phyloP scores from a whole-genome alignment of 1,140 invertebrate species.

The Metaphire vulgaris region DNA sequence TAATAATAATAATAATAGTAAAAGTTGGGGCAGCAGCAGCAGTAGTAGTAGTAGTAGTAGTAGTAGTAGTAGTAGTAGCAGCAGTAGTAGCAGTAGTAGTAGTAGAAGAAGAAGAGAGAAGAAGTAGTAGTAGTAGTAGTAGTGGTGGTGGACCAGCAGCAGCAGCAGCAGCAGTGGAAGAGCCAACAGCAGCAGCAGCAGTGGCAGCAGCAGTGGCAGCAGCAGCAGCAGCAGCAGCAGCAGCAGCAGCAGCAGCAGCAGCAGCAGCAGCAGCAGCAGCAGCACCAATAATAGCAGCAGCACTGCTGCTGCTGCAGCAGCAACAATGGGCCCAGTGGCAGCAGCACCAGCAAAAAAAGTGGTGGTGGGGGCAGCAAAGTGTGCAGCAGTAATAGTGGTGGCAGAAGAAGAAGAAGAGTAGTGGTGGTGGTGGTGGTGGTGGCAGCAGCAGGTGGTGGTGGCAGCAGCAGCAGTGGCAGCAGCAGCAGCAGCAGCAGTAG shows the following conservation, averaged over 20 bases:
- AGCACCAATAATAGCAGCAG: neutral
- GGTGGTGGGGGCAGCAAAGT: neutral
- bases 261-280: conserved; percentile 16
- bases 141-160: conserved; percentile 11
- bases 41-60: neutral
- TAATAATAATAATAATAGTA: conserved; percentile 10
- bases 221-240: conserved; percentile 14
- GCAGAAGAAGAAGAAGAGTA: neutral
- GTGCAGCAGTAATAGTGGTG: conserved; percentile 4
- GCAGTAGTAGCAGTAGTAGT: conserved; percentile 10
- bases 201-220: conserved; percentile 12
- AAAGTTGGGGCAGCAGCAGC: neutral
- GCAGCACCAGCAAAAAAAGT: conserved; percentile 5
- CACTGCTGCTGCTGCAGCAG: neutral
- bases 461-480: neutral
- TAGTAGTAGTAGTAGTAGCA: neutral
- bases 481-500: conserved; percentile 6
- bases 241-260: conserved; percentile 16
- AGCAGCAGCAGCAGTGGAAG: conserved; percentile 13
- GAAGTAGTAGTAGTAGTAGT: too few relatives aligned
- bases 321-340: too few relatives aligned
- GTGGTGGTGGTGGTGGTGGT: conserved; percentile 9
- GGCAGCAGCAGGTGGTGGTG: neutral
- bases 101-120: conserved; percentile 3
- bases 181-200: conserved; percentile 11